Conservation (phyloP, 2,888 invertebrate species). For the Tortricodes alternella region DNA sequence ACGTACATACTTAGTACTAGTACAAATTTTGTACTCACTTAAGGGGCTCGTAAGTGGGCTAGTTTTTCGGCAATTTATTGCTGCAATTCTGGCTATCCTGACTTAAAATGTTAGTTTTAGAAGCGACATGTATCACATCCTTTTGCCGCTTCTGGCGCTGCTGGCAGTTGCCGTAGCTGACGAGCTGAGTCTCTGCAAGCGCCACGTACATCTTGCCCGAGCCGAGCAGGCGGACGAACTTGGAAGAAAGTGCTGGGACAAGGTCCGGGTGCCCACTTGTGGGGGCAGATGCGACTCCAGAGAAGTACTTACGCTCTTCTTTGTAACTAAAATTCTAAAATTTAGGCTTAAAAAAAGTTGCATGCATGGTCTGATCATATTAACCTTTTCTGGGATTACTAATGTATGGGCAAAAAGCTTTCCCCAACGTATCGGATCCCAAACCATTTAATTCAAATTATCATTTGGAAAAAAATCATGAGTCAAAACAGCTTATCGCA, state of each 20-base stretch:
- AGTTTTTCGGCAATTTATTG: neutral
- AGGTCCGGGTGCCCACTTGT: conserved; percentile 88
- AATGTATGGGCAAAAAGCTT: too few species aligned
- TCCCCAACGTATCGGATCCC: too few species aligned
- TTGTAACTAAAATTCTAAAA: too few species aligned
- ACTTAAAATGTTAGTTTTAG: neutral
- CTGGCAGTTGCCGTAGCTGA: conserved; percentile 33
- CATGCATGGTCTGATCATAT: too few species aligned
- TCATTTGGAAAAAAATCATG: too few species aligned
- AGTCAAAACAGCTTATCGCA: too few species aligned
- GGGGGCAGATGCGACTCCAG: conserved; percentile 93
- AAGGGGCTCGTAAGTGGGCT: too few species aligned
- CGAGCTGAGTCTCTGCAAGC: conserved; percentile 77
- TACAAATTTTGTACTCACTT: too few species aligned
- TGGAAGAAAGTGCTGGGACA: conserved; percentile 89
- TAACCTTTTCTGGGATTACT: too few species aligned
- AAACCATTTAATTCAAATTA: too few species aligned
- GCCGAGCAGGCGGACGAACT: conserved; percentile 85
- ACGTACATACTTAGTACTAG: too few species aligned
- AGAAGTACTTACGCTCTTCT: conserved; percentile 83
- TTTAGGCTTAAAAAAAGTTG: too few species aligned
- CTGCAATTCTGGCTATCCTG: neutral
- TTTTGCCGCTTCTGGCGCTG: conserved; percentile 32
- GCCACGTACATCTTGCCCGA: conserved; percentile 85
- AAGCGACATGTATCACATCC: conserved; percentile 12